A percentile compares a stretch with the other conserved stretches of the same genome.
phyloP scores from a whole-genome alignment of 1,140 invertebrate genomes.

The Pachyrhynchus sulphureomaculatus region DNA sequence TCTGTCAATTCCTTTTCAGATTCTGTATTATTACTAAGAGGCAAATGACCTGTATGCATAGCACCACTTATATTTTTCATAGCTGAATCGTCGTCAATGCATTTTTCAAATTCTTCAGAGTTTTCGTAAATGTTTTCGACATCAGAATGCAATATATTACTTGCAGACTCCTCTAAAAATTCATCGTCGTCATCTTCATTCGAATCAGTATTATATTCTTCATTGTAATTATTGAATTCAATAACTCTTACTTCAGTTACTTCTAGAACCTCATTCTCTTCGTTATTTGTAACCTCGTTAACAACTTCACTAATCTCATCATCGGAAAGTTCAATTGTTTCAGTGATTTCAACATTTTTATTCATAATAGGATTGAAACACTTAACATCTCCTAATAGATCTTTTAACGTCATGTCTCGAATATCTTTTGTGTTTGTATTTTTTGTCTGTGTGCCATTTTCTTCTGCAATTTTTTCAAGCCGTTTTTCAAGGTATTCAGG shows the following conservation, averaged over 20 bases:
- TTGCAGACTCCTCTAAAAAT: not conserved
- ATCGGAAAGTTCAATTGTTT: conserved; percentile 20
- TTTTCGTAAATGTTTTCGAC: too few relatives aligned
- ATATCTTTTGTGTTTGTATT: not conserved
- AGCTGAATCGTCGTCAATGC: too few relatives aligned
- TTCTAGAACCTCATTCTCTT: not conserved
- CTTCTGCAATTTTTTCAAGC: not conserved
- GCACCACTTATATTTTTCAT: too few relatives aligned
- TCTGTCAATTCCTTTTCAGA: too few relatives aligned
- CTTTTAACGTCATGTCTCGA: not conserved
- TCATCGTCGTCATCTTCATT: conserved; percentile 6
- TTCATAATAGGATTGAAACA: not conserved
- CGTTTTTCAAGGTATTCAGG: conserved; percentile 1
- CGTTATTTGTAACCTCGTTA: not conserved
- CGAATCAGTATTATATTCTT: not conserved
- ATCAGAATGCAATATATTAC: not conserved
- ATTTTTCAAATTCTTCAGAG: too few relatives aligned
- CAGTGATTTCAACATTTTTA: not conserved
- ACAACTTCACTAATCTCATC: conserved; percentile 11
- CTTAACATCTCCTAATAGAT: not conserved
- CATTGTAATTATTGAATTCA: conserved; percentile 11
- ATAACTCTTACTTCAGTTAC: conserved; percentile 23
- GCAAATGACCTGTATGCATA: too few relatives aligned
- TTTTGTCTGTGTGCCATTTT: not conserved
- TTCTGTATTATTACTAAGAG: too few relatives aligned